phyloP scores from a whole-genome alignment of 2,113 vertebrate genomes.

The Saccopteryx bilineata region DNA sequence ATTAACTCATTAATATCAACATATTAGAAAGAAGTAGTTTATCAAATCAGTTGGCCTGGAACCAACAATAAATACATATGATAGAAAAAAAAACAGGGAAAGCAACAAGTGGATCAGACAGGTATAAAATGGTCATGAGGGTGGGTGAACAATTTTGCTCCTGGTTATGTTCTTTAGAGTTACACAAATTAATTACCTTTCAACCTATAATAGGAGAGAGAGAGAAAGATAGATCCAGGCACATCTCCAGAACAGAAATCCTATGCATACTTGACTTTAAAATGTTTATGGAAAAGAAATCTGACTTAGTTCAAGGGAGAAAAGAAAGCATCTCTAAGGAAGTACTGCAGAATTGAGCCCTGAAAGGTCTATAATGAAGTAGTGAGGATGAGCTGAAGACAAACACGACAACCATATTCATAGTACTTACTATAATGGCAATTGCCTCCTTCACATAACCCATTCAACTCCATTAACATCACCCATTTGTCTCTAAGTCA shows the following conservation, averaged over 20 bases:
- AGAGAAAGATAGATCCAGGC: not conserved
- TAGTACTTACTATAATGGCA: not conserved
- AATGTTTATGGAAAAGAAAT: not conserved
- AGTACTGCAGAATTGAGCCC: not conserved
- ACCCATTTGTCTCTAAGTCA: not conserved
- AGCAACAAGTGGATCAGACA: not conserved
- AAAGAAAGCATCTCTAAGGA: not conserved
- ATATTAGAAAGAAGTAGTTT: not conserved
- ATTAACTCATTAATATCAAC: not conserved
- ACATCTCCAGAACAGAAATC: not conserved
- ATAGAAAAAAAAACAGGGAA: not conserved
- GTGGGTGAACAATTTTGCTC: not conserved
- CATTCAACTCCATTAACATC: not conserved
- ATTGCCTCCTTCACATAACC: not conserved
- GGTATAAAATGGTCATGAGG: not conserved
- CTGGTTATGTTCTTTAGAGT: not conserved
- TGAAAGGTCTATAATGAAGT: not conserved
- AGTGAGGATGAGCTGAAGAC: not conserved
- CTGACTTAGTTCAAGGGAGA: not conserved
- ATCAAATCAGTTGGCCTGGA: not conserved
- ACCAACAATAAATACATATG: not conserved
- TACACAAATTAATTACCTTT: not conserved
- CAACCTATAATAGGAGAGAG: not conserved
- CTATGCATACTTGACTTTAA: not conserved
- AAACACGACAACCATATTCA: not conserved